Conservation (phyloP, 2,113 vertebrate species). For the Pontoporia blainvillei region DNA sequence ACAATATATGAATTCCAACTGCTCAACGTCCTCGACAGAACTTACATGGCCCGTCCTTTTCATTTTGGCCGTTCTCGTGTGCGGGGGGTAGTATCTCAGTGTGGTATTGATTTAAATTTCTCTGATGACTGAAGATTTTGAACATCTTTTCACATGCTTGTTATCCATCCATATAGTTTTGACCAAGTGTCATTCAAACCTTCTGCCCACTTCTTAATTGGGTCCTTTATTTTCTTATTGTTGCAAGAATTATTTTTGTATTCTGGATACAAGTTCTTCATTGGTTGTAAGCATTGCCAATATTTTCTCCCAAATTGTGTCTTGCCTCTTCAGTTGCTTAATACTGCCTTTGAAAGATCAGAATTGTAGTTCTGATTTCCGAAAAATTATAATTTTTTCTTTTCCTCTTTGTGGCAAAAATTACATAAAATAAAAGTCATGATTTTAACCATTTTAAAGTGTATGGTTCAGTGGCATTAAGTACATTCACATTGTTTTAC, state of each 20-base stretch:
- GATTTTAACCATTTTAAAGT: neutral
- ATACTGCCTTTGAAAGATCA: neutral
- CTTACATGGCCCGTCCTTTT: no score
- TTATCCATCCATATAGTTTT: neutral
- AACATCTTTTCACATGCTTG: neutral
- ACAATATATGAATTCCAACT: neutral
- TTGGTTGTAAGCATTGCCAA: neutral
- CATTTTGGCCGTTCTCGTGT: neutral
- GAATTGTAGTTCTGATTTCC: neutral
- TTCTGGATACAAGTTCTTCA: neutral
- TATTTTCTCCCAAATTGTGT: neutral
- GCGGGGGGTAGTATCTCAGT: no score
- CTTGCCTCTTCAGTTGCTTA: neutral
- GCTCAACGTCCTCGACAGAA: neutral
- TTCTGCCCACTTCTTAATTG: neutral
- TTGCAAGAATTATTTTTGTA: neutral
- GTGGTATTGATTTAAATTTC: neutral
- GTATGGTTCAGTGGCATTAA: neutral
- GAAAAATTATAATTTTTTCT: neutral
- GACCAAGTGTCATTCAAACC: neutral
- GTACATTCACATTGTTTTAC: neutral
- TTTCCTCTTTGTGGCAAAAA: neutral
- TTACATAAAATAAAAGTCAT: neutral
- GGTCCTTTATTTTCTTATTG: neutral
- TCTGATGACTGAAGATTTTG: neutral